Evolutionary conservation across 2,888 invertebrate genomes (phyloP).

Genomic region (Ypsolopha sequella): DNA sequence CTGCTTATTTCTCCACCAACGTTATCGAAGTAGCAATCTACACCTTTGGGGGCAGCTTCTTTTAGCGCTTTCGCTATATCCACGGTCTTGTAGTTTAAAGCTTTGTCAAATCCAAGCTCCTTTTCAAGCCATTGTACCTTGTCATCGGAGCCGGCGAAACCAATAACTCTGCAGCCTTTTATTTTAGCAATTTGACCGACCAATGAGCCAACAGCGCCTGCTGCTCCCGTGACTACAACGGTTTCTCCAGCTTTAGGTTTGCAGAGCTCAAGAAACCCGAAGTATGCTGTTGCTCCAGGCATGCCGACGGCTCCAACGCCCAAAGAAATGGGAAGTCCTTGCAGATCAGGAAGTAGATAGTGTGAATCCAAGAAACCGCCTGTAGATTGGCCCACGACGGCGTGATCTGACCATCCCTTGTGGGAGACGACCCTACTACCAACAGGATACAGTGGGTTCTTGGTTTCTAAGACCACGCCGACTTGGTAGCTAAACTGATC

Average conservation of each 20-base stretch:
- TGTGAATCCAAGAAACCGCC: conserved; percentile 13
- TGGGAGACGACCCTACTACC: conserved; percentile 71
- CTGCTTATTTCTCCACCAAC: conserved; percentile 77
- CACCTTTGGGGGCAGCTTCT: conserved; percentile 75
- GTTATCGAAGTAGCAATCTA: conserved; percentile 84
- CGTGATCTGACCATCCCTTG: conserved; percentile 77
- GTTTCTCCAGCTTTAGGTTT: conserved; percentile 77
- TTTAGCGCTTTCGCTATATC: conserved; percentile 66
- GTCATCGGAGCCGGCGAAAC: conserved; percentile 77
- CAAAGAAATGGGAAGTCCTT: conserved; percentile 60
- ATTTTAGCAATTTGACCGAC: conserved; percentile 84
- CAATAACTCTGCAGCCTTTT: conserved; percentile 74
- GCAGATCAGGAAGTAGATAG: conserved; percentile 63
- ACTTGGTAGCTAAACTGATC: conserved; percentile 33
- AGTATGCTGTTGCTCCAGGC: conserved; percentile 80
- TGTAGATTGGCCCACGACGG: conserved; percentile 18
- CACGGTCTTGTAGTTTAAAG: conserved; percentile 79
- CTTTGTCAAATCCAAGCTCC: conserved; percentile 76
- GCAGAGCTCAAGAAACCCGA: conserved; percentile 77
- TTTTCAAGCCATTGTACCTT: conserved; percentile 77
- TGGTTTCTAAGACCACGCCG: conserved; percentile 69
- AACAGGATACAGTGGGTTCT: conserved; percentile 69
- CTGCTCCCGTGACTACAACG: conserved; percentile 78
- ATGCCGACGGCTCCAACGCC: conserved; percentile 74
- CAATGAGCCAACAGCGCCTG: conserved; percentile 80